These are phyloP conservation scores for Prunella himalayana DNA, from an alignment of 2,113 vertebrate genomes.

Conservation along the genomic window DNA sequence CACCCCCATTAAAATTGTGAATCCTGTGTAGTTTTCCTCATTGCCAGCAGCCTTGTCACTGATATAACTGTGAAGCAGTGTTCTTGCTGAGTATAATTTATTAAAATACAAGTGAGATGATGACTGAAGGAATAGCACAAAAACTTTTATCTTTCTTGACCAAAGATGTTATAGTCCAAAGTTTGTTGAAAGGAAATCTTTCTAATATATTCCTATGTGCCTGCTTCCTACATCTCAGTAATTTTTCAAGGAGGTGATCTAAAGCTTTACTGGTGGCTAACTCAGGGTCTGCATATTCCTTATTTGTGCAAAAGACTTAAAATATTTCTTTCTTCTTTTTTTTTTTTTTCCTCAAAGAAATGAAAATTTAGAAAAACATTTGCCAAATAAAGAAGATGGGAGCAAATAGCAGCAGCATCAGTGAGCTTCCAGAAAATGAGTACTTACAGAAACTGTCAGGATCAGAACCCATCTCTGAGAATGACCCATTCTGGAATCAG, in stretches of 20 bases:
- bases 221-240: background rate
- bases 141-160: background rate
- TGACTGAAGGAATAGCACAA: background rate
- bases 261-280: background rate
- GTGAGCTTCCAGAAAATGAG: slow-evolving; percentile 89
- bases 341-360: slow-evolving; percentile 37
- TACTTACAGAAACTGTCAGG: slow-evolving; percentile 88
- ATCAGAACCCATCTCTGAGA: slow-evolving; percentile 87
- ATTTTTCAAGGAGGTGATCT: background rate
- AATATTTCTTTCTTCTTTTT: background rate
- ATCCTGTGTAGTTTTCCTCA: background rate
- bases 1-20: background rate
- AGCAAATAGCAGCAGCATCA: slow-evolving; percentile 91
- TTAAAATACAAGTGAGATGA: background rate
- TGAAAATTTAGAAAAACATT: slow-evolving; percentile 66
- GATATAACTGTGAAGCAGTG: background rate
- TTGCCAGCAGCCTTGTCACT: background rate
- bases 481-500: slow-evolving; percentile 99
- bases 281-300: background rate
- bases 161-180: background rate
- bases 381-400: slow-evolving; percentile 80
- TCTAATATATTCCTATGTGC: accelerated
- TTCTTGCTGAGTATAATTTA: background rate
- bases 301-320: background rate
- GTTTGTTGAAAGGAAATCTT: background rate